phyloP scores from a whole-genome alignment of 2,797 vertebrate genomes.

The Rhinophrynus dorsalis region DNA sequence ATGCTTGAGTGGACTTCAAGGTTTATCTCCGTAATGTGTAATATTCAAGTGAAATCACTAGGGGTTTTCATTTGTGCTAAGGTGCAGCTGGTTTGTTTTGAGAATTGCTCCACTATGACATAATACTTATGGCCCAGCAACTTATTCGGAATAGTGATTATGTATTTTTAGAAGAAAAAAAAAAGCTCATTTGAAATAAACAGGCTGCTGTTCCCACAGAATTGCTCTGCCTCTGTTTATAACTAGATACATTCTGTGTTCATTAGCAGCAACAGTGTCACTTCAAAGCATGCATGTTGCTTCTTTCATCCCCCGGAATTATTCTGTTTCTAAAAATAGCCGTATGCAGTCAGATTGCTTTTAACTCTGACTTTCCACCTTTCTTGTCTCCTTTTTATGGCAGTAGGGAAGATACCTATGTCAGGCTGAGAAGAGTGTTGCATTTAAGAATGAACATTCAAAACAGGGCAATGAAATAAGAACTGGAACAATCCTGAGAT shows the following conservation, averaged over 20 bases:
- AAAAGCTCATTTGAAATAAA: not conserved
- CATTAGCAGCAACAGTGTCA: slow-evolving; percentile 41
- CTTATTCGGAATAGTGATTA: not conserved
- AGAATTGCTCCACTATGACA: too few relatives aligned
- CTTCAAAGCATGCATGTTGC: slow-evolving; percentile 16
- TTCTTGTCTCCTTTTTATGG: slow-evolving; percentile 30
- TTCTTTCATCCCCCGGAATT: slow-evolving; percentile 14
- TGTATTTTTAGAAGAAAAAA: not conserved
- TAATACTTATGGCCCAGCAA: too few relatives aligned
- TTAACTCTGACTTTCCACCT: slow-evolving; percentile 48
- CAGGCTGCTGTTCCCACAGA: slow-evolving; percentile 8
- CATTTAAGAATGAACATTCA: not conserved
- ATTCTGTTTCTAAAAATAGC: slow-evolving; percentile 45
- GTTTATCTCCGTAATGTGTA: too few relatives aligned
- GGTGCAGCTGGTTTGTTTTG: too few relatives aligned
- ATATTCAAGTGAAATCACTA: too few relatives aligned
- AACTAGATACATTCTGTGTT: slow-evolving; percentile 31
- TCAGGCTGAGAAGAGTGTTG: not conserved
- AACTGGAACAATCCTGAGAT: too few relatives aligned
- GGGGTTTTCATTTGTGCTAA: too few relatives aligned
- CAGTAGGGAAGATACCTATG: slow-evolving; percentile 10
- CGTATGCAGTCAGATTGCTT: slow-evolving; percentile 22
- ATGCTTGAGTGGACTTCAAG: too few relatives aligned
- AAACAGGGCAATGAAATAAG: too few relatives aligned
- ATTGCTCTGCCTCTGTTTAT: not conserved